These are phyloP conservation scores for Spinus olivaceus DNA, from an alignment of 2,797 vertebrate genomes.

Conservation along the genomic window DNA sequence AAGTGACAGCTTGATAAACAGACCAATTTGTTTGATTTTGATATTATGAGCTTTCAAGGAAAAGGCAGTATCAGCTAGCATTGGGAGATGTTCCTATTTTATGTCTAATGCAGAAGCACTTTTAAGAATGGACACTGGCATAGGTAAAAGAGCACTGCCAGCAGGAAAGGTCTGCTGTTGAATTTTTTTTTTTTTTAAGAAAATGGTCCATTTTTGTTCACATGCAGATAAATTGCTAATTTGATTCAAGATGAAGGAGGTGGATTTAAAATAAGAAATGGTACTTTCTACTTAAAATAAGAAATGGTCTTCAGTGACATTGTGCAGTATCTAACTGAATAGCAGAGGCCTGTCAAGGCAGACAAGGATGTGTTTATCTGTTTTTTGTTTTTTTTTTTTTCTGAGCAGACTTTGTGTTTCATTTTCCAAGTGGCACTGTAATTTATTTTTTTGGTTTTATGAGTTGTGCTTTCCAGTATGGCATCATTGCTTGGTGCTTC, in stretches of 20 bases:
- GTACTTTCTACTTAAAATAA: background rate
- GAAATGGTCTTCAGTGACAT: background rate
- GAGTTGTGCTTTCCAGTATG: conserved; percentile 30
- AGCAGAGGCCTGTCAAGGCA: background rate
- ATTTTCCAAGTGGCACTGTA: conserved; percentile 38
- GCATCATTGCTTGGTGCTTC: conserved; percentile 25
- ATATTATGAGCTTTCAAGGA: background rate
- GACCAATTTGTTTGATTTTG: background rate
- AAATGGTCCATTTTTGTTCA: background rate
- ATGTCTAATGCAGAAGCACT: background rate
- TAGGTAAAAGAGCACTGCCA: background rate
- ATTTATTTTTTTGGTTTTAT: conserved; percentile 32
- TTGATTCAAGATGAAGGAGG: background rate
- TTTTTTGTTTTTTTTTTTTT: background rate
- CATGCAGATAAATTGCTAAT: background rate
- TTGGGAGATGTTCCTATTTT: background rate
- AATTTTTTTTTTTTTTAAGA: background rate
- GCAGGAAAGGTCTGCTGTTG: background rate
- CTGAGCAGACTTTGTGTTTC: background rate
- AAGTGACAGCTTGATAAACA: background rate
- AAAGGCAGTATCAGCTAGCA: background rate
- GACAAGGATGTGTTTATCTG: background rate
- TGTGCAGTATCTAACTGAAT: background rate
- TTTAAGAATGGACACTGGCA: background rate
- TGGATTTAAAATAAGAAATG: background rate